Base-by-base conservation (phyloP, 2,113 vertebrate species). In the Emydura subglobosa region DNA sequence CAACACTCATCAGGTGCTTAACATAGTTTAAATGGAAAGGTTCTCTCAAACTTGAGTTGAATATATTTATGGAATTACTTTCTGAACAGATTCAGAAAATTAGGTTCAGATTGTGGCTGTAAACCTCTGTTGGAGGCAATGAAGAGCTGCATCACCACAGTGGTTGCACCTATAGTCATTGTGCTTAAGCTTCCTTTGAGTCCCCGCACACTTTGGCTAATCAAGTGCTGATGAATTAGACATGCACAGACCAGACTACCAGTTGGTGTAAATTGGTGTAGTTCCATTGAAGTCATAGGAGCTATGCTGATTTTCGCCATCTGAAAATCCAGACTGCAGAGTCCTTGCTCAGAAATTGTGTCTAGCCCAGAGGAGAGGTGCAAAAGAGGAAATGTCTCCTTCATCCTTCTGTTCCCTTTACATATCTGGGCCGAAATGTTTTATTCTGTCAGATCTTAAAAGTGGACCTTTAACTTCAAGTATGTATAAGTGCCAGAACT, bases 281-380 rank as follows among this genome's bases (percentile, higher is more conserved):
- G 72, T 31, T n/a, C 25, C 12, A n/a, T 14, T 54, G 57, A 86
- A 83, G 16, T n/a, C 57, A 81, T 39, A 16, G 27, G 74, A 88
- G 27, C 22, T 27, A 72, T 84, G 81, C 80, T 65, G 10, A 85
- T 79, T 93, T 88, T 86, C 13, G 83, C 2, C 53, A 89, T 5
- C 54, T 94, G 86, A 47, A 93, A 87, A 92, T 92, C 82, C 88
- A 95, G 12, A 82, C 14, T 72, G 80, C 79, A 44, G 49, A 80
- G 83, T 54, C 83, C 9, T 86, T 88, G 79, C 39, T 85, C 79
- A 22, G 42, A n/a, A 49, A 83, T 8, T 85, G 1, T 82, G 39
- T 97, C 59, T 94, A 91, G 61, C 72, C 47, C 29, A 81, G 87
- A 29, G 55, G 81, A 90, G 72, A 42, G 72, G 78, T 59, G 50